Evolutionary conservation across 2,888 invertebrate species (phyloP).

Genomic region (Trilocha varians): DNA sequence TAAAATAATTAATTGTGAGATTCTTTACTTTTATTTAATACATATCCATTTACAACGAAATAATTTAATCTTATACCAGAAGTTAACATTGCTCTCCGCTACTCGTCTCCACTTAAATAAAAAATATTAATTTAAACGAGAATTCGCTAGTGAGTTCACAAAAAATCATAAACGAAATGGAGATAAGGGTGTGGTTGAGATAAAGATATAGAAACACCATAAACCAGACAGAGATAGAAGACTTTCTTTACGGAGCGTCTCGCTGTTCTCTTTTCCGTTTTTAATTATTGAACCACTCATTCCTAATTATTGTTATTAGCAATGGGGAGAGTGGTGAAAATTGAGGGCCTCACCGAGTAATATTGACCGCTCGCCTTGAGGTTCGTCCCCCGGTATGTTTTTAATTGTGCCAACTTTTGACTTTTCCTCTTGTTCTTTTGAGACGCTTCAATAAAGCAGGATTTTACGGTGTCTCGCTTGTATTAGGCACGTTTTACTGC

Average conservation of each 20-base stretch:
- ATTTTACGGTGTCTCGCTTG: constrained; percentile 58
- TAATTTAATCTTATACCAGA: background rate
- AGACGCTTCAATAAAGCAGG: constrained; percentile 64
- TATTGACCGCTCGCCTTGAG: constrained; percentile 67
- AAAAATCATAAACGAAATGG: constrained; percentile 53
- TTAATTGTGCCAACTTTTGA: constrained; percentile 69
- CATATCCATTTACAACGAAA: background rate
- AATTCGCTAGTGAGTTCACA: constrained; percentile 22
- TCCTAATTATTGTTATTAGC: constrained; percentile 75
- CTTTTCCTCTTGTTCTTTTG: constrained; percentile 66
- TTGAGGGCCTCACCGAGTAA: constrained; percentile 65
- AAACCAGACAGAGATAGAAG: constrained; percentile 29
- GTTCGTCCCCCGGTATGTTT: constrained; percentile 57
- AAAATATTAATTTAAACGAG: constrained; percentile 53
- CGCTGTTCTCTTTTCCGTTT: constrained; percentile 72
- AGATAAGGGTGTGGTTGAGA: constrained; percentile 37
- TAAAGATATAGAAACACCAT: constrained; percentile 19
- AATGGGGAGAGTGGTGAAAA: constrained; percentile 69
- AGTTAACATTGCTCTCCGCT: background rate
- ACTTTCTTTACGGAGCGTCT: constrained; percentile 46
- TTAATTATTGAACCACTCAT: constrained; percentile 76
- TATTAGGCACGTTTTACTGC: constrained; percentile 47
- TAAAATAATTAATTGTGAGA: no score
- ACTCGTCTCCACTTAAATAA: constrained; percentile 2
- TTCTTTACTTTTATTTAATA: no score